Evolutionary conservation across 2,113 vertebrate genomes (phyloP).

Genomic region (Cynopterus brachyotis): DNA sequence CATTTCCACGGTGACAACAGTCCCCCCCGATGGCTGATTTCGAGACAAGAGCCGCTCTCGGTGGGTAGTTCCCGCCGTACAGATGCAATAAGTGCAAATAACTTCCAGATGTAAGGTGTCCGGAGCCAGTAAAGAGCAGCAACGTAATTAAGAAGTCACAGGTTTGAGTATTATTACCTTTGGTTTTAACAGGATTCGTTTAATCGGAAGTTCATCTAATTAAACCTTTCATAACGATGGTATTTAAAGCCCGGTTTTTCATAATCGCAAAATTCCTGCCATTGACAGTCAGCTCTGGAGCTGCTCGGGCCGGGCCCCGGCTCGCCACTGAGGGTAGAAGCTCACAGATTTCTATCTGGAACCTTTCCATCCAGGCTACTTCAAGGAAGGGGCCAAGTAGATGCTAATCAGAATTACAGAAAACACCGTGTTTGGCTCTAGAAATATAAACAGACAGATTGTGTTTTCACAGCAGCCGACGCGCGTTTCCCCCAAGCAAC

Average conservation of each 20-base stretch:
- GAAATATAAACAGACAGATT: conserved; percentile 75
- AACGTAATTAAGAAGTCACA: neutral
- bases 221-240: neutral
- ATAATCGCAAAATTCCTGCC: neutral
- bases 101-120: neutral
- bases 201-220: neutral
- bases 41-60: neutral
- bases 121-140: neutral
- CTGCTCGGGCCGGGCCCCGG: neutral
- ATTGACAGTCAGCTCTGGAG: neutral
- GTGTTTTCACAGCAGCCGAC: conserved; percentile 63
- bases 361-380: conserved; percentile 62
- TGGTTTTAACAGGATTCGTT: neutral
- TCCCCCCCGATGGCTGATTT: neutral
- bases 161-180: neutral
- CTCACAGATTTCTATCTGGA: conserved; percentile 47
- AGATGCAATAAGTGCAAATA: accelerated
- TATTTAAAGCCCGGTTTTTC: neutral
- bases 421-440: conserved; percentile 68
- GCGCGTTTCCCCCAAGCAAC: conserved; percentile 24
- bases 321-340: neutral
- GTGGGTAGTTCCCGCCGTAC: accelerated
- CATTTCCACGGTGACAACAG: neutral
- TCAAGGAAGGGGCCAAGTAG: conserved; percentile 66
- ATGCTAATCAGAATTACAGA: conserved; percentile 75